Evolutionary conservation across 2,888 invertebrate species (phyloP).

Genomic region (Andrena haemorrhoa): DNA sequence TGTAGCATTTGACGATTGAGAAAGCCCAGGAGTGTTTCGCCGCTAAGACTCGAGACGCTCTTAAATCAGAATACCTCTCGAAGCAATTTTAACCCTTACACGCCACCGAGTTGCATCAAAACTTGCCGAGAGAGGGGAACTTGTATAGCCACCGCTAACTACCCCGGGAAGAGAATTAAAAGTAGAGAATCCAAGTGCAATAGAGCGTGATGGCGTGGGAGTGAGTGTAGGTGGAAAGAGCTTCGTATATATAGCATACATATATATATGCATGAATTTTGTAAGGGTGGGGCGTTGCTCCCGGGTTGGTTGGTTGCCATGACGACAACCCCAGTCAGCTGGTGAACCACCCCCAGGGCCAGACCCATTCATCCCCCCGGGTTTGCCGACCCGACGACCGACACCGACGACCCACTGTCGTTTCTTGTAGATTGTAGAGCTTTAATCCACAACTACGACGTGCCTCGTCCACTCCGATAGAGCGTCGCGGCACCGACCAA

Average conservation of each 20-base stretch:
- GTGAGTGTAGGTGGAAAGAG: neutral
- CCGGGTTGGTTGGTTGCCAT: conserved; percentile 82
- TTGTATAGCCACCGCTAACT: neutral
- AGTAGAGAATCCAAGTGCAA: conserved; percentile 33
- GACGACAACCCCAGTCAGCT: conserved; percentile 83
- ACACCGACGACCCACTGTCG: conserved; percentile 71
- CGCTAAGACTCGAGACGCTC: neutral
- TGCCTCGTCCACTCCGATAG: conserved; percentile 1
- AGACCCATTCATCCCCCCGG: conserved; percentile 81
- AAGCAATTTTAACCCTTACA: conserved; percentile 1
- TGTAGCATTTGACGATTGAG: no score
- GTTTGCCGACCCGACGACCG: conserved; percentile 74
- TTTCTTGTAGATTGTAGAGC: conserved; percentile 38
- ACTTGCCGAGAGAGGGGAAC: neutral
- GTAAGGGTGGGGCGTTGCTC: conserved; percentile 80
- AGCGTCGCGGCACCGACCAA: conserved; percentile 28
- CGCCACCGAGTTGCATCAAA: neutral
- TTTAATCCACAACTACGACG: conserved; percentile 26
- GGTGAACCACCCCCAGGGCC: conserved; percentile 77
- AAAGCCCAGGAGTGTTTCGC: no score
- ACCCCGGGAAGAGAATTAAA: conserved; percentile 38
- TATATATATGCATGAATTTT: conserved; percentile 72
- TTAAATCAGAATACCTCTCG: neutral
- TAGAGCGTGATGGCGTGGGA: conserved; percentile 8
- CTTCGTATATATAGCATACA: neutral